Base-by-base conservation (phyloP, 1,140 invertebrate species). In the Carposina sasakii region DNA sequence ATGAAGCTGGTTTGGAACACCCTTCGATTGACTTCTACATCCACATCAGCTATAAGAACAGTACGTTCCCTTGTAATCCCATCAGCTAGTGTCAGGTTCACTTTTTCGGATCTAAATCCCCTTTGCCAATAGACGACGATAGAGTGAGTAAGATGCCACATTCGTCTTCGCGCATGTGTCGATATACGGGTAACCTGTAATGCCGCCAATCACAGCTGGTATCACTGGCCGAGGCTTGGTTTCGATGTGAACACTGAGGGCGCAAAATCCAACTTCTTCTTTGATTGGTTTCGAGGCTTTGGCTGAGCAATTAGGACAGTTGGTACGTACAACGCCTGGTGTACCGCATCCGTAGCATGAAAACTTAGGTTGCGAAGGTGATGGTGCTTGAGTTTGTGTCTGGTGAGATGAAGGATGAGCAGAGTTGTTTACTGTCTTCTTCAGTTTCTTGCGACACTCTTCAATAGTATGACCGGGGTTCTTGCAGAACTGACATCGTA, bases 291-390 rank as follows among this genome's bases (percentile, higher is more conserved):
- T 39, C 9, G 17, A 39, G 17, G 36, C 9, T 39, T 39, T 22
- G 36, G 8, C 36, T 16, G 36, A 39, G 19, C 36, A 39, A 21
- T 39, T 39, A 5, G 5, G 5, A 13, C 36, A 39, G 17, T 22
- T 21, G 13, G 8, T 39, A 20, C 36, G 36, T 19, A 39, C 20
- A 13, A 39, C 17, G 4, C 36, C 36, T 12, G 36, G 36, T 19
- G 36, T 39, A 39, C 36, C 36, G 20, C 36, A 39, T 8, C 36
- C 36, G 20, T 39, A 39, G 2, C 17, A 39, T 12, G 36, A 39
- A 22, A 39, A 39, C 2, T 6, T 22, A 21, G 36, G 36, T 22
- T 19, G 17, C 5, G 36, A 39, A n/a, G 36, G 17, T 8, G 36
- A 39, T 21, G 36, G 36, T 2, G 36, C 36, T 30, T 30, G 28